Evolutionary conservation across 2,888 invertebrate genomes (phyloP).

Genomic region (Sussaba pulchella): DNA sequence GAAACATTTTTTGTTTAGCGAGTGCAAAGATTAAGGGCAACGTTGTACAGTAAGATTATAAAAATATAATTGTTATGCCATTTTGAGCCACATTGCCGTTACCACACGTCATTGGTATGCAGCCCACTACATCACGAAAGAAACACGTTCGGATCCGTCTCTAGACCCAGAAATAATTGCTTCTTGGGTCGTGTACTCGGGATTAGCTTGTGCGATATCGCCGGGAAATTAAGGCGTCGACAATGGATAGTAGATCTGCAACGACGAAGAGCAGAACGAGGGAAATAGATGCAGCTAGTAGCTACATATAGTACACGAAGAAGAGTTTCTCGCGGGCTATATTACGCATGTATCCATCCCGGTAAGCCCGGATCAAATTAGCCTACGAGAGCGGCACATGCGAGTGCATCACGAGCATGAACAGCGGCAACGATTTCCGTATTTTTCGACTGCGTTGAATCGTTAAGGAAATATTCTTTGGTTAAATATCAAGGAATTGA

Average conservation of each 20-base stretch:
- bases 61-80: not conserved
- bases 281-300: not conserved
- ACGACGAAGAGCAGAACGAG: not conserved
- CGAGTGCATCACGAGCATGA: too few relatives aligned
- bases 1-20: too few relatives aligned
- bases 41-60: not conserved
- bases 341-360: conserved; percentile 12
- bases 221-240: conserved; percentile 28
- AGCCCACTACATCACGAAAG: not conserved
- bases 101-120: not conserved
- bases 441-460: too few relatives aligned
- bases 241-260: conserved; percentile 34
- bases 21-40: too few relatives aligned
- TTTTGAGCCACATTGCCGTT: not conserved
- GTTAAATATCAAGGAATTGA: too few relatives aligned
- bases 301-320: not conserved
- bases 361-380: conserved; percentile 35
- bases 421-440: too few relatives aligned
- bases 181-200: conserved; percentile 2
- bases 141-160: conserved; percentile 2
- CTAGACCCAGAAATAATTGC: conserved; percentile 11
- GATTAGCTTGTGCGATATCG: conserved; percentile 27
- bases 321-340: conserved; percentile 5
- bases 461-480: too few relatives aligned
- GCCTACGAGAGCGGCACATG: conserved; percentile 19